Base-by-base conservation (phyloP, 2,113 vertebrate genomes). In the Psettodes erumei region DNA sequence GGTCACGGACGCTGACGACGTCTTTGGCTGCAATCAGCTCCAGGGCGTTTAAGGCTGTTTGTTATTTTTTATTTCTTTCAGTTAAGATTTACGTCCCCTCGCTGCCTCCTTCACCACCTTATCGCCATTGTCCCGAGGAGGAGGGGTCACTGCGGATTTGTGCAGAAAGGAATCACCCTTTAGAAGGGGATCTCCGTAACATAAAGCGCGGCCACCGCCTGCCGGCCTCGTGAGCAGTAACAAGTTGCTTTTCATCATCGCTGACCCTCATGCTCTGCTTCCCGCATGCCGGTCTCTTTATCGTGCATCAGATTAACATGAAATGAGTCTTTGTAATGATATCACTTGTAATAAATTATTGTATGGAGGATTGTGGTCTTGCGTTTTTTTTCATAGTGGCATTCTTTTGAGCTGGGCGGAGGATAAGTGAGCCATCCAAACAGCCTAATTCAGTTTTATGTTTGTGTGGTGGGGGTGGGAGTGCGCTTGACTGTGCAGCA, bases 61-160 rank as follows among this genome's bases (percentile, higher is more conserved):
- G 64, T 81, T 63, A 76, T 65, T 13, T 6, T 15, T 15, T 30
- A 18, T 3, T 38, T 47, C 21, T 47, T 62, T 18, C 43, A 61
- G 32, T 62, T 62, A 23, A 71, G 55, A 83, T 86, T 83, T 64
- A 77, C 27, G 28, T 50, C 32, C 42, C 30, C 33, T 23, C 4
- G 1, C 48, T 18, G 16, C 51, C 25, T 19, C 63, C 58, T 8
- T 25, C 32, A 1, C 12, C 11, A 58, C 45, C 59, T 53, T 28
- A 7, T 68, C 25, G n/a, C 18, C 30, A 63, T 81, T 62, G 65
- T 87, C 68, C 83, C 64, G 13, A 69, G 42, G 60, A 85, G 72
- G 59, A 71, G 77, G 71, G 71, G 71, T 84, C 79, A 79, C 62
- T 77, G 81, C 43, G 67, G 75, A 71, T 84, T 51, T 75, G 63